Evolutionary conservation across 2,888 invertebrate genomes (phyloP), one percentile per base, ranked within the genome.

Genomic region (Endotricha flammealis): DNA sequence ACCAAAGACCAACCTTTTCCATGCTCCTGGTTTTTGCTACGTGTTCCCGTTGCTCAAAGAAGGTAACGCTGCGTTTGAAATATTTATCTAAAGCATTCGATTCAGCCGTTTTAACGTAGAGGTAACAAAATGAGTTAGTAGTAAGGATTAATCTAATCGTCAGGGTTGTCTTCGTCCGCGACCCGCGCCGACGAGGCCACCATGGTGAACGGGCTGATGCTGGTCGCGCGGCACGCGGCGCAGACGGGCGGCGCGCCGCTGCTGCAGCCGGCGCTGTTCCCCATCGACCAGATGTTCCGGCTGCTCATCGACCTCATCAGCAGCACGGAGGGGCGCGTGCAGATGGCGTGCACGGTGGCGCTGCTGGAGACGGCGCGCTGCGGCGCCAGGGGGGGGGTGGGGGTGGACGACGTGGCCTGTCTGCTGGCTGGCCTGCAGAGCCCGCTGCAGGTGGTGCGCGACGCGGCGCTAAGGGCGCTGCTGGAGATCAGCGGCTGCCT

Each of bases 1-100:
- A 12, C 59, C 51, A 28, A 68, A 42, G 16, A 11, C 28, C n/a
- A 50, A 44, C 49, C 71, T 82, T 53, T 88, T 93, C 50, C 88
- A 89, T 1, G 92, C 93, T 0, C 92, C 95, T 1, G 92, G 93
- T 0, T 95, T 96, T 79, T 92, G 93, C 54, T 97, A 94, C 63
- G 88, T 91, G 7, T 97, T 96, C 72, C 93, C 94, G 8, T 88
- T 97, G 52, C 71, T 97, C 3, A 91, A 91, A 54, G 82, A 88
- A 36, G 90, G 91, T 48, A 35, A 44, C n/a, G n/a, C n/a, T n/a
- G n/a, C n/a, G n/a, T n/a, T 10, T 22, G 6, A 3, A 24, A 22
- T 2, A 45, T 45, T 31, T 30, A 48, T 9, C n/a, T n/a, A n/a
- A n/a, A n/a, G n/a, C n/a, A n/a, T n/a, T n/a, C n/a, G n/a, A n/a